Conservation (phyloP, 2,113 vertebrate genomes). For the Thoracochromis brauschi region DNA sequence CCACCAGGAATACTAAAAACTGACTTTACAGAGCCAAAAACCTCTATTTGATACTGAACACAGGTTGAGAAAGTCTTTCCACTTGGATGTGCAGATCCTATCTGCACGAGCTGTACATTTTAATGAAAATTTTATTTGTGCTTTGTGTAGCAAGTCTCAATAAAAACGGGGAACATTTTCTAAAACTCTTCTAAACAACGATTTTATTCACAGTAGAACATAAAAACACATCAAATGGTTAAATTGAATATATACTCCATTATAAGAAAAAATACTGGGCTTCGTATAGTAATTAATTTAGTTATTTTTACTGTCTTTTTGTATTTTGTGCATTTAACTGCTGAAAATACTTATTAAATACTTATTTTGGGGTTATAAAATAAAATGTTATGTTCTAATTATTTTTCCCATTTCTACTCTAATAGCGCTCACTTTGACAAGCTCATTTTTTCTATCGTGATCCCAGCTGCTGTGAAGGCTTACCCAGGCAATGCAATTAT, state of each 20-base stretch:
- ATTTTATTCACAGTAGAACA: background rate
- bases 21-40: background rate
- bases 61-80: background rate
- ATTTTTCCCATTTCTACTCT: background rate
- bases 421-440: background rate
- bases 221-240: background rate
- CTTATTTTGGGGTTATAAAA: background rate
- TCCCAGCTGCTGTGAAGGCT: background rate
- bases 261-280: background rate
- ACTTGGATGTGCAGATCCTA: background rate
- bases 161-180: accelerated
- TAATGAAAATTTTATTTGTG: background rate
- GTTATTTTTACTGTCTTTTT: background rate
- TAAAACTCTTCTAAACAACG: background rate
- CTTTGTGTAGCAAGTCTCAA: background rate
- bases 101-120: background rate
- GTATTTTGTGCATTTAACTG: background rate
- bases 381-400: background rate
- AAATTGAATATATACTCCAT: background rate
- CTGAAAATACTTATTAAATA: background rate
- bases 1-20: conserved; percentile 51
- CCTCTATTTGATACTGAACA: background rate
- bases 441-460: background rate
- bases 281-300: background rate
- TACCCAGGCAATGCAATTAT: background rate